Evolutionary conservation across 1,140 invertebrate species (phyloP), one percentile per base, ranked within the genome.

Genomic region (Phthorimaea operculella): DNA sequence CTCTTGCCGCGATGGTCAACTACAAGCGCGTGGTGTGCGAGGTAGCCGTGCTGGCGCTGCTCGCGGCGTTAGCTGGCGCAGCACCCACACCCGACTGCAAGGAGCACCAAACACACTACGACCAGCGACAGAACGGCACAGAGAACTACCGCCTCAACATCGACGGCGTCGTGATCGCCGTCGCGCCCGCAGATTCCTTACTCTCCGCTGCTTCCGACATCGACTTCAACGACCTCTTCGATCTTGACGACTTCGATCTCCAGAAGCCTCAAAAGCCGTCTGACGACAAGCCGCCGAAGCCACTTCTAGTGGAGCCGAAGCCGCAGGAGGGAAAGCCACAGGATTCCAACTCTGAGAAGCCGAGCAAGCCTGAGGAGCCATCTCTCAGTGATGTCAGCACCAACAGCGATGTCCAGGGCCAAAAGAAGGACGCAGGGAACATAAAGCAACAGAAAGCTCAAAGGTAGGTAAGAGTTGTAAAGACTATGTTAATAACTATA

Each of bases 91-190:
- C 62, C 1, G 72, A 72, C 44, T 67, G 68, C 57, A 11, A 16
- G 7, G 14, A 50, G 6, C 50, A 28, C 4, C 67, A 73, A 7
- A 70, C 75, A 51, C 80, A 85, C 55, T 90, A 89, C 70, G 91
- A 92, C 75, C 90, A 92, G 66, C 72, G 90, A 21, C 91, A 92
- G 72, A 92, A 92, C 60, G 91, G 91, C 1, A 87, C 88, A 0
- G 90, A 91, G 60, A 92, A 92, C 76, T 89, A 89, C 56, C 75
- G 90, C 16, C 79, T 92, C 5, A 88, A 89, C 66, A 83, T 92
- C 16, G 89, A 91, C 57, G 90, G 90, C 9, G 75, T 92, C 3
- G 85, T 91, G 7, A 68, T 92, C 1, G 87, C 91, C 1, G 77
- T 91, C 1, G 89, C 90, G 0, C 90, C 90, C 0, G 87, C 88